Evolutionary conservation across 2,888 invertebrate genomes (phyloP).

Genomic region (Dolomedes plantarius): DNA sequence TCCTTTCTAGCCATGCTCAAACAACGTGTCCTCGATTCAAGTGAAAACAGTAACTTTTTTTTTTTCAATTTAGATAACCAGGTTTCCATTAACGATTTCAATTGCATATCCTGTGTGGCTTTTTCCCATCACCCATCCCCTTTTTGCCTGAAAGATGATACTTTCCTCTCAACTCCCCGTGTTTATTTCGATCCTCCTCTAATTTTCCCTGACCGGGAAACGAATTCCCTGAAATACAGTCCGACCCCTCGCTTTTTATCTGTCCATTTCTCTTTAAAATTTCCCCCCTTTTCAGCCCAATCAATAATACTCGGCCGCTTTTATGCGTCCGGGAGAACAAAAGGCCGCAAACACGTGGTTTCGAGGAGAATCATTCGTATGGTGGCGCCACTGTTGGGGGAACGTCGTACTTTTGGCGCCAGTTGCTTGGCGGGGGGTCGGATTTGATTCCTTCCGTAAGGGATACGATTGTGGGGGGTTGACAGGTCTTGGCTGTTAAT

Average conservation of each 20-base stretch:
- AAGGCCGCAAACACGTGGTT: conserved; percentile 56
- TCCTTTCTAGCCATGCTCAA: too few species aligned
- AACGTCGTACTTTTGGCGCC: conserved; percentile 47
- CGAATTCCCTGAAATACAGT: conserved; percentile 19
- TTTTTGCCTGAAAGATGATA: too few species aligned
- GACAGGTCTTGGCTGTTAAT: conserved; percentile 32
- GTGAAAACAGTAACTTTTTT: too few species aligned
- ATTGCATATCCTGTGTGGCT: too few species aligned
- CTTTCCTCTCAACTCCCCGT: too few species aligned
- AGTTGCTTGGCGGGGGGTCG: conserved; percentile 42
- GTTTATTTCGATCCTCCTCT: neutral
- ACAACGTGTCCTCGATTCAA: too few species aligned
- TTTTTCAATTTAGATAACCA: too few species aligned
- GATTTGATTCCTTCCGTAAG: conserved; percentile 39
- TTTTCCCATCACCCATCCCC: too few species aligned
- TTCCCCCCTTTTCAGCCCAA: conserved; percentile 32
- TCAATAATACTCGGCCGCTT: conserved; percentile 50
- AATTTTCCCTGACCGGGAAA: conserved; percentile 8
- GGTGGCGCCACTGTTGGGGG: conserved; percentile 49
- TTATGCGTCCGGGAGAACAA: conserved; percentile 35
- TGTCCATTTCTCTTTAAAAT: conserved; percentile 22
- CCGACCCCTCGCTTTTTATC: conserved; percentile 29
- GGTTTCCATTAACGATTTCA: too few species aligned
- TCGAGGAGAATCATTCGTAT: conserved; percentile 30
- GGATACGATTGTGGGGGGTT: conserved; percentile 27